These are phyloP conservation scores for Urophycis tenuis DNA, from an alignment of 2,797 vertebrate species.

Conservation along the genomic window DNA sequence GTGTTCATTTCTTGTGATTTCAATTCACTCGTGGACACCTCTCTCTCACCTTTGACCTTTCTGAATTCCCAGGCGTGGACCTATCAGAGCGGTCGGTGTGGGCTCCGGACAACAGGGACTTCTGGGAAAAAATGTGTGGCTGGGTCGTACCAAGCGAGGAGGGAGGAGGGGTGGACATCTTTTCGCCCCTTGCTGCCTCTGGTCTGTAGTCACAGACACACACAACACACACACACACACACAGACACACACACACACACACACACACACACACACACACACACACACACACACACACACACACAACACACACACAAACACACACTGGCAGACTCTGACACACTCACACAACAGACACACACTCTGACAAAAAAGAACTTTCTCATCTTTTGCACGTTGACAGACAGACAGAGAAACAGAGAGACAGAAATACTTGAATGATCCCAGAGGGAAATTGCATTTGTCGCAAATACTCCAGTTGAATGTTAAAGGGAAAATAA, in stretches of 20 bases:
- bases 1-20: too few species aligned
- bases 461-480: too few species aligned
- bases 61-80: conserved; percentile 55
- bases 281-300: not conserved
- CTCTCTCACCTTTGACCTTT: conserved; percentile 2
- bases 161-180: conserved; percentile 76
- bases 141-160: conserved; percentile 61
- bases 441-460: too few species aligned
- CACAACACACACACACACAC: too few species aligned
- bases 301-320: not conserved
- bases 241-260: conserved; percentile 9
- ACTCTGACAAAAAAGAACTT: not conserved
- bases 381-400: too few species aligned
- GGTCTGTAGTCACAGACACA: conserved; percentile 57
- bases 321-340: not conserved
- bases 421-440: too few species aligned
- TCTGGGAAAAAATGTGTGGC: conserved; percentile 79
- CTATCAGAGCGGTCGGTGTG: conserved; percentile 68
- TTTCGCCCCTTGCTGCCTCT: conserved; percentile 79
- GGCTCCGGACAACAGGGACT: conserved; percentile 68
- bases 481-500: too few species aligned
- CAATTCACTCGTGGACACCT: not conserved
- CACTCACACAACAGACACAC: not conserved
- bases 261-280: not conserved
- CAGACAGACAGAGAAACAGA: too few species aligned